Evolutionary conservation across 2,888 invertebrate genomes (phyloP).

Genomic region (Limnephilus auricula): DNA sequence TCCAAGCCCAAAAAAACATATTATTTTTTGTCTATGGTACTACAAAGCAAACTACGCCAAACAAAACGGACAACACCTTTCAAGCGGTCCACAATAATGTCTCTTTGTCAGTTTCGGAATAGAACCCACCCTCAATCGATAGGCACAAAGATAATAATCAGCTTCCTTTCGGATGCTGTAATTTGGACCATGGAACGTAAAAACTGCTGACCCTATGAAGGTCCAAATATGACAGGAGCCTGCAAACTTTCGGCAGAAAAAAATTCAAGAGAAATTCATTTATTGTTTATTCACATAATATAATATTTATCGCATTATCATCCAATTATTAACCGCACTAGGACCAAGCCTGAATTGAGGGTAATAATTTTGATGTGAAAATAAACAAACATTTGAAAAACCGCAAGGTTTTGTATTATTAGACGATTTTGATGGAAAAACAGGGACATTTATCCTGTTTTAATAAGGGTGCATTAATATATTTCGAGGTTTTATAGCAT

Average conservation of each 20-base stretch:
- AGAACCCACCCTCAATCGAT: constrained; percentile 51
- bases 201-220: constrained; percentile 23
- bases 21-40: neutral
- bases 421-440: no score
- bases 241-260: neutral
- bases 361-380: no score
- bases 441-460: no score
- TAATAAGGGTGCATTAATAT: no score
- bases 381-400: no score
- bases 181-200: constrained; percentile 57
- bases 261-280: no score
- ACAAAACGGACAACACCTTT: constrained; percentile 61
- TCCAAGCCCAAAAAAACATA: neutral
- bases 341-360: no score
- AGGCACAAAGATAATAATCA: constrained; percentile 62
- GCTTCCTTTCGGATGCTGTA: constrained; percentile 61
- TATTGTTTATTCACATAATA: no score
- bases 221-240: neutral
- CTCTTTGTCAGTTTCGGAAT: constrained; percentile 25
- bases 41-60: constrained; percentile 54
- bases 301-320: no score
- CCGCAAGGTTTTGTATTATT: no score
- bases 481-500: no score
- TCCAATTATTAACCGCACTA: no score
- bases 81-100: constrained; percentile 29